A percentile compares a stretch with the other conserved stretches of the same genome.
These are phyloP conservation scores for Rattus norvegicus DNA, from an alignment of 2,113 vertebrate genomes.

Conservation along the genomic window GRCr8 NC_086024.1:137687501-137688000, in stretches of 20 bases:
- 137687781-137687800: background rate
- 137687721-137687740: fast-evolving
- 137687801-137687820: background rate
- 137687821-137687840: too few species aligned
- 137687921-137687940: background rate
- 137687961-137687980: background rate
- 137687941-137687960: background rate
- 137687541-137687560: background rate
- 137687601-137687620: background rate
- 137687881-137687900: background rate
- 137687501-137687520: background rate
- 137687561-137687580: background rate
- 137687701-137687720: background rate
- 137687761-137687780: background rate
- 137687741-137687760: background rate
- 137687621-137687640: background rate
- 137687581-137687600: background rate
- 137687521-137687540: background rate
- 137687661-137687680: background rate
- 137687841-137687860: background rate
- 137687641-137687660: background rate
- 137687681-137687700: background rate
- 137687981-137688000: background rate
- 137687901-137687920: background rate
- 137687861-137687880: background rate